A percentile compares a stretch with the other conserved stretches of the same genome.
Conservation (phyloP, 2,888 invertebrate genomes). For the Epiperipatus broadwayi region DNA sequence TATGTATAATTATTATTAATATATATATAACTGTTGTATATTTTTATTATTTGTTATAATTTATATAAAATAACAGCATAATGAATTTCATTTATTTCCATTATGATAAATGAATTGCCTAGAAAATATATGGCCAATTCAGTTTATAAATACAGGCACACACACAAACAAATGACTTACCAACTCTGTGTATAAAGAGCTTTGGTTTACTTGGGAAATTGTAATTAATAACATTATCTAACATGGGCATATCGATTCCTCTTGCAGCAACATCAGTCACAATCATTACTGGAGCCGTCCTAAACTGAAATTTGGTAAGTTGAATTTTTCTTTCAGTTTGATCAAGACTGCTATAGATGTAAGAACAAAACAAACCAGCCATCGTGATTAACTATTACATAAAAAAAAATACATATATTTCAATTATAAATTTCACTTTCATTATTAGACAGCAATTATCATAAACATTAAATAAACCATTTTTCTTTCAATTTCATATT, state of each 20-base stretch:
- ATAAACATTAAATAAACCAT: too few relatives aligned
- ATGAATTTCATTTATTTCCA: too few relatives aligned
- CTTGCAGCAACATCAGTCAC: conserved; percentile 96
- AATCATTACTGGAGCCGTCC: conserved; percentile 51
- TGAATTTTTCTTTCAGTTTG: conserved; percentile 84
- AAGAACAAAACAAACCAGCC: conserved; percentile 61
- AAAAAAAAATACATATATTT: conserved; percentile 21
- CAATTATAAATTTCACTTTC: neutral
- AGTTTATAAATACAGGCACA: neutral
- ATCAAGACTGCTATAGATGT: conserved; percentile 85
- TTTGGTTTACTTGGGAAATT: conserved; percentile 94
- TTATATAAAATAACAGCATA: too few relatives aligned
- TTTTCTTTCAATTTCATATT: too few relatives aligned
- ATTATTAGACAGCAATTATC: too few relatives aligned
- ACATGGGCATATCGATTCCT: conserved; percentile 84
- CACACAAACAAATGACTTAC: conserved; percentile 35
- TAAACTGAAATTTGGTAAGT: conserved; percentile 60
- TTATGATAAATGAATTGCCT: neutral
- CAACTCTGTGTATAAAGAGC: conserved; percentile 92
- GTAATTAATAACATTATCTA: conserved; percentile 89
- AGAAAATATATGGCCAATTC: neutral
- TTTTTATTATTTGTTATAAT: too few relatives aligned
- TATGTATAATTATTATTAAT: too few relatives aligned
- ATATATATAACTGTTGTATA: too few relatives aligned
- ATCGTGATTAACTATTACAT: conserved; percentile 43